Conservation (phyloP, 2,113 vertebrate genomes). For the Corythornis vintsioides region DNA sequence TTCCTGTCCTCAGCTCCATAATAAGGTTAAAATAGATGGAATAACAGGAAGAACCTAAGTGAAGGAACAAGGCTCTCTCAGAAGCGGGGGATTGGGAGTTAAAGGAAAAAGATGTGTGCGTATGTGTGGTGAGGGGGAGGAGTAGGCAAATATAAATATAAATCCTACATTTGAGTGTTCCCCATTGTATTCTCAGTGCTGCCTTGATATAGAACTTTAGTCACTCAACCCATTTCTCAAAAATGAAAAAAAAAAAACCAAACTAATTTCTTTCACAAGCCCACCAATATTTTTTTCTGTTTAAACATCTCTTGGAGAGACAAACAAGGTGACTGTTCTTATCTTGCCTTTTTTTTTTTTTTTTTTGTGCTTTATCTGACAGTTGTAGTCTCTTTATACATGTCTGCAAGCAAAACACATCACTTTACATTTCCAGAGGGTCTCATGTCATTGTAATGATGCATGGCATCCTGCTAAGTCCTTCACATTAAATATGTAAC, state of each 20-base stretch:
- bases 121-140: neutral
- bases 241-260: neutral
- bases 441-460: neutral
- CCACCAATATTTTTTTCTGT: neutral
- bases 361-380: constrained; percentile 11
- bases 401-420: constrained; percentile 9
- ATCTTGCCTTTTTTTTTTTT: neutral
- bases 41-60: neutral
- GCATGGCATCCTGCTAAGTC: neutral
- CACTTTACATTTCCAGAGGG: neutral
- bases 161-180: neutral
- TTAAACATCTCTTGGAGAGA: neutral
- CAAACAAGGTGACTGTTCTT: constrained; percentile 1
- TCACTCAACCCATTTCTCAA: neutral
- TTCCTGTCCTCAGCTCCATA: neutral
- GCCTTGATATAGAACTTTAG: neutral
- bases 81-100: neutral
- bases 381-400: neutral
- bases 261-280: neutral
- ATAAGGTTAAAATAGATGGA: neutral
- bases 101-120: neutral
- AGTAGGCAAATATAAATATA: neutral
- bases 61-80: neutral
- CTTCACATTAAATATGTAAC: neutral
- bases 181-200: neutral